Conservation (phyloP, 2,888 invertebrate genomes). For the Volucella inflata region DNA sequence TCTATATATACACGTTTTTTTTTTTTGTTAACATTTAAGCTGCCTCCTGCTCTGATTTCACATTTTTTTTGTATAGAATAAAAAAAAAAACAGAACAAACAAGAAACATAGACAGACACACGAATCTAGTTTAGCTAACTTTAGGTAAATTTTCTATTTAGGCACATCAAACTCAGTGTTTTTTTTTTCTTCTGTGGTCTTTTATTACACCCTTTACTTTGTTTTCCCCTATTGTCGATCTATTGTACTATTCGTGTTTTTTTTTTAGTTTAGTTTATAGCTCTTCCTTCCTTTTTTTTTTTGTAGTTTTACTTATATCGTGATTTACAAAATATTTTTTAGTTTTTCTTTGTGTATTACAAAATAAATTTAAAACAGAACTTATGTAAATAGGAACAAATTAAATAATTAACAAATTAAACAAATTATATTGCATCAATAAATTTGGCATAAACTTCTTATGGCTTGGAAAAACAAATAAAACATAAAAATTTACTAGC, state of each 20-base stretch:
- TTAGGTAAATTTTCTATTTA: conserved; percentile 66
- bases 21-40: conserved; percentile 25
- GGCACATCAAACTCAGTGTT: not conserved
- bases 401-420: conserved; percentile 21
- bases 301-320: conserved; percentile 29
- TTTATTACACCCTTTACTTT: not conserved
- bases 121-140: conserved; percentile 35
- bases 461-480: conserved; percentile 37
- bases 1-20: not conserved
- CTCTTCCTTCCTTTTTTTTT: conserved; percentile 17
- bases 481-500: conserved; percentile 36
- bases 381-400: conserved; percentile 60
- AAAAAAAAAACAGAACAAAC: no score
- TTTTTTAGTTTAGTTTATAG: not conserved
- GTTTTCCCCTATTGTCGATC: conserved; percentile 11
- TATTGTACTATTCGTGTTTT: conserved; percentile 25
- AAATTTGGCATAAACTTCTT: conserved; percentile 65
- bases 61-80: conserved; percentile 20
- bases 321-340: conserved; percentile 22
- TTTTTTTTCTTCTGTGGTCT: no score
- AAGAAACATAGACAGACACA: no score
- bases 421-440: conserved; percentile 64
- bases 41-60: conserved; percentile 40
- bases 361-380: conserved; percentile 33
- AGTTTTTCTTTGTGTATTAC: conserved; percentile 20